Evolutionary conservation across 2,797 vertebrate genomes (phyloP).

Genomic region (Oryzias dopingdopingensis): DNA sequence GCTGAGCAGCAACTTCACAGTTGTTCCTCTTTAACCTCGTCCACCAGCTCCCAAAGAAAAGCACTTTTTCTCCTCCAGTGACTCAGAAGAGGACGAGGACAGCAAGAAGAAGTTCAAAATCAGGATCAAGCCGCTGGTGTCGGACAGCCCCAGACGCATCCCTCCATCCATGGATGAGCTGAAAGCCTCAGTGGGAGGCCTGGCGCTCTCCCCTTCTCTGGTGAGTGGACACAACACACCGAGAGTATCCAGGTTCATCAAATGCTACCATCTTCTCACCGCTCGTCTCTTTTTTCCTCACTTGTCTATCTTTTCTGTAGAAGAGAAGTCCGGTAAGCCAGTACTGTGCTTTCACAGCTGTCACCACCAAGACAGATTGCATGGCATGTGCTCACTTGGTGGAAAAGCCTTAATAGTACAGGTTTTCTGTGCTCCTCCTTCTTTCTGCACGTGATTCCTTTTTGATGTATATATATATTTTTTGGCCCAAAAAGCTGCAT

Average conservation of each 20-base stretch:
- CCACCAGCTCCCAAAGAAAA: slow-evolving; percentile 89
- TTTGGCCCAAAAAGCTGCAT: slow-evolving; percentile 2
- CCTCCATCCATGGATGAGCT: slow-evolving; percentile 90
- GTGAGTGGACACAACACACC: slow-evolving; percentile 72
- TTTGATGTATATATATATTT: not conserved
- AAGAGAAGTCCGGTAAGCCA: slow-evolving; percentile 95
- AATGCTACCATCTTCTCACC: not conserved
- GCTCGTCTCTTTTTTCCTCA: slow-evolving; percentile 13
- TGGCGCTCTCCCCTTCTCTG: slow-evolving; percentile 93
- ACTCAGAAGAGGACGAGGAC: slow-evolving; percentile 95
- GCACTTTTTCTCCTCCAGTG: slow-evolving; percentile 95
- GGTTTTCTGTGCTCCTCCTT: not conserved
- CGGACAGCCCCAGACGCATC: slow-evolving; percentile 83
- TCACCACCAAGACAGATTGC: slow-evolving; percentile 13
- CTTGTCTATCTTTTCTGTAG: slow-evolving; percentile 66
- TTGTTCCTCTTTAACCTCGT: slow-evolving; percentile 1
- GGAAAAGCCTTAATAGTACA: not conserved
- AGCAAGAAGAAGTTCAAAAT: slow-evolving; percentile 94
- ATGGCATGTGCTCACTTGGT: slow-evolving; percentile 37
- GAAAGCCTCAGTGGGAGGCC: slow-evolving; percentile 91
- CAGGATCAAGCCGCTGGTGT: slow-evolving; percentile 91
- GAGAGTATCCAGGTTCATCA: too few relatives aligned
- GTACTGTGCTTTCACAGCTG: slow-evolving; percentile 18
- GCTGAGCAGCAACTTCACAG: too few relatives aligned
- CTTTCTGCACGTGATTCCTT: slow-evolving; percentile 36